These are phyloP conservation scores for Coracias cyanogaster DNA, from an alignment of 2,797 vertebrate genomes.

Conservation along the genomic window DNA sequence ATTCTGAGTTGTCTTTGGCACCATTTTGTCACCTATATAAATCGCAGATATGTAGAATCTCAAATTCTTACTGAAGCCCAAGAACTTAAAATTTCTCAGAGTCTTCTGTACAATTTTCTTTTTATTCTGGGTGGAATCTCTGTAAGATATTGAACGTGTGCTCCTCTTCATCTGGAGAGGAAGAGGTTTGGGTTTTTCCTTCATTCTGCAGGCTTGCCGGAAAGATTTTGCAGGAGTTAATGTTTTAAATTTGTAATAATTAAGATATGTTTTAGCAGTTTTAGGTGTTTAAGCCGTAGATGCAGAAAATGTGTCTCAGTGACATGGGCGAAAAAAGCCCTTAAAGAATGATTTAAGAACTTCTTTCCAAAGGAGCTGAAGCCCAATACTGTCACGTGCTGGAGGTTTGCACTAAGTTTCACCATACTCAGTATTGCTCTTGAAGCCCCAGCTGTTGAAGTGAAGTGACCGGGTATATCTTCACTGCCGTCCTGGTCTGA, in stretches of 20 bases:
- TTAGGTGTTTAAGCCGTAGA: background rate
- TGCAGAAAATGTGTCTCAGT: background rate
- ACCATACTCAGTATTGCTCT: background rate
- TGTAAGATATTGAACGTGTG: background rate
- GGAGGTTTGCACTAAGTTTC: background rate
- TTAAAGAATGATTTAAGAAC: background rate
- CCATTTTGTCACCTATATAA: background rate
- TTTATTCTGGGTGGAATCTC: background rate
- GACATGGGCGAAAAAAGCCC: background rate
- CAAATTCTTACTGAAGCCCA: background rate
- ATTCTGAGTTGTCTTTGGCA: background rate
- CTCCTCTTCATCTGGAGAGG: background rate
- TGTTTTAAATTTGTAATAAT: background rate
- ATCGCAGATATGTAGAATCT: background rate
- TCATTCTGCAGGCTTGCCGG: background rate
- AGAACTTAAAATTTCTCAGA: background rate
- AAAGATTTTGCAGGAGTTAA: background rate
- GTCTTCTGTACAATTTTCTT: background rate
- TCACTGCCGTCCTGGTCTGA: background rate
- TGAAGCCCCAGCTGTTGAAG: background rate
- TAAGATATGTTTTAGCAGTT: background rate
- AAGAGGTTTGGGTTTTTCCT: background rate
- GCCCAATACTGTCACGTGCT: conserved; percentile 1
- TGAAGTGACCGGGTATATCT: background rate
- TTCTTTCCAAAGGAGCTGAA: background rate